These are phyloP conservation scores for Cataglyphis rosenhaueri DNA, from an alignment of 2,888 invertebrate species.

Conservation along the genomic window DNA sequence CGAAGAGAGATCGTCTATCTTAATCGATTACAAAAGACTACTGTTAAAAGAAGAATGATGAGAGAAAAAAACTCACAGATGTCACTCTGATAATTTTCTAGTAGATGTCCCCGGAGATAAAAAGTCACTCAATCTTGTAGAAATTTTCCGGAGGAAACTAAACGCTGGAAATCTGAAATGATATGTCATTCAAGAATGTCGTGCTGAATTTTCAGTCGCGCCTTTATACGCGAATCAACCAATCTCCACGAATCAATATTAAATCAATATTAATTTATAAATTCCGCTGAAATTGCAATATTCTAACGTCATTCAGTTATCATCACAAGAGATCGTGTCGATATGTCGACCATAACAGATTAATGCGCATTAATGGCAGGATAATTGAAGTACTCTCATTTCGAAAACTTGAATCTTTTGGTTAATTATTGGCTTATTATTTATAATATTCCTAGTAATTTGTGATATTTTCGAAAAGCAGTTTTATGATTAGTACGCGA, in stretches of 20 bases:
- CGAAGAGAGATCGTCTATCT: not conserved
- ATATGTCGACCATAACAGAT: constrained; percentile 1
- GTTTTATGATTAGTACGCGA: constrained; percentile 6
- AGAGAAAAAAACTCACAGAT: constrained; percentile 11
- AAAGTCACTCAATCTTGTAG: constrained; percentile 38
- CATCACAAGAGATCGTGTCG: not conserved
- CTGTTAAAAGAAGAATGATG: not conserved
- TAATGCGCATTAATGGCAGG: constrained; percentile 25
- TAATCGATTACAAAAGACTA: constrained; percentile 25
- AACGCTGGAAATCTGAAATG: not conserved
- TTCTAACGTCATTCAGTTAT: not conserved
- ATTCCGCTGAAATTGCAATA: not conserved
- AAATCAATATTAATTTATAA: constrained; percentile 31
- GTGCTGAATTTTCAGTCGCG: not conserved
- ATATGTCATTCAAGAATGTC: not conserved
- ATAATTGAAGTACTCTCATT: constrained; percentile 14
- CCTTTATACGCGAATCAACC: not conserved
- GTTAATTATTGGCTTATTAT: not conserved
- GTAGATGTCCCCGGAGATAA: not conserved
- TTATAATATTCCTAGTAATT: constrained; percentile 23
- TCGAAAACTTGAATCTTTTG: constrained; percentile 9
- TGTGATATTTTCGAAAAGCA: constrained; percentile 24
- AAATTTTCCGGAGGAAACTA: constrained; percentile 11
- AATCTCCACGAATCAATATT: not conserved
- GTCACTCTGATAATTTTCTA: constrained; percentile 52